Conservation (phyloP, 2,888 invertebrate species). For the Girardia tigrina region DNA sequence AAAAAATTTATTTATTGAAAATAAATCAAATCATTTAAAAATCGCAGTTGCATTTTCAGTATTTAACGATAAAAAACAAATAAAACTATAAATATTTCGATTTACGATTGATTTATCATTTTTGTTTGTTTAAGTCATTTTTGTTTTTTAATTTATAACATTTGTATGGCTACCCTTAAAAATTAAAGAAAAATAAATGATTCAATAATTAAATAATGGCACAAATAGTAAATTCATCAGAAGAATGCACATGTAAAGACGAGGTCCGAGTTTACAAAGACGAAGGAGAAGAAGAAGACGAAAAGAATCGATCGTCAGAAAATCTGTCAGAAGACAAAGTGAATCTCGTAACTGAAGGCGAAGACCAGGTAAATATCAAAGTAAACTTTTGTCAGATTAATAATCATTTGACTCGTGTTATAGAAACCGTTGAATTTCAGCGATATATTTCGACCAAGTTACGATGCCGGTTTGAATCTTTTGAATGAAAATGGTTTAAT, state of each 20-base stretch:
- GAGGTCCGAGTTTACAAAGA: constrained; percentile 95
- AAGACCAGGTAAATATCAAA: constrained; percentile 26
- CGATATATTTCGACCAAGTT: constrained; percentile 20
- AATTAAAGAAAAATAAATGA: background rate
- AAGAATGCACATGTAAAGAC: constrained; percentile 91
- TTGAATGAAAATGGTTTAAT: background rate
- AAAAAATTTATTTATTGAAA: no score
- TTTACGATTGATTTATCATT: background rate
- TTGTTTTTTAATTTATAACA: constrained; percentile 23
- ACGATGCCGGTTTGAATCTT: background rate
- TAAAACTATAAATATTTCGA: no score
- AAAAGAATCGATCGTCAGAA: constrained; percentile 51
- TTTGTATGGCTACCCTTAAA: constrained; percentile 18
- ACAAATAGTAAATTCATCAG: constrained; percentile 34
- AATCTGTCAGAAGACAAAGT: constrained; percentile 37
- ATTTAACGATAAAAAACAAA: no score
- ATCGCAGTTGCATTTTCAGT: no score
- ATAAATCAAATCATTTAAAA: no score
- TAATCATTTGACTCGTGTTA: background rate
- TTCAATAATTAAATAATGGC: constrained; percentile 28
- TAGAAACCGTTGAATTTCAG: constrained; percentile 16
- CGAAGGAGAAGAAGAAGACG: constrained; percentile 75
- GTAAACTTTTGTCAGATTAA: background rate
- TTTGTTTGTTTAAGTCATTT: constrained; percentile 5
- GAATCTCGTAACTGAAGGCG: constrained; percentile 34